Evolutionary conservation across 2,888 invertebrate species (phyloP), one percentile per base, ranked within the genome.

Genomic region (Hirtodrosophila duncani): DNA sequence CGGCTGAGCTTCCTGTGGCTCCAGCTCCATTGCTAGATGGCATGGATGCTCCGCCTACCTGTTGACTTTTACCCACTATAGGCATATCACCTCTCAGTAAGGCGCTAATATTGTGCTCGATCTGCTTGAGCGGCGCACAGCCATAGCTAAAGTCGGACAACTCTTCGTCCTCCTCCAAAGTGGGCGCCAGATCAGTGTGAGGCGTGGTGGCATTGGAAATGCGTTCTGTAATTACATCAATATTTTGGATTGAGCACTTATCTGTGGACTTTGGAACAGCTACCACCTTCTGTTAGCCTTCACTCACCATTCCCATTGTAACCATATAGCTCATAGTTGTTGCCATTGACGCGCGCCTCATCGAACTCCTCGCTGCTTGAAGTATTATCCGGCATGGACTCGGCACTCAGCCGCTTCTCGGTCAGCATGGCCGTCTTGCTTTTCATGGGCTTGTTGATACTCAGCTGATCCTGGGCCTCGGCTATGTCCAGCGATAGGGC

Each of bases 41-140:
- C n/a, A n/a, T n/a, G n/a, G n/a, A n/a, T n/a, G n/a, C n/a, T n/a
- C n/a, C n/a, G 3, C 37, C 20, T 1, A 37, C 26, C 16, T 27
- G 61, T 17, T 53, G 63, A 3, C n/a, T n/a, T n/a, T n/a, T n/a
- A n/a, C 55, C 65, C 21, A 61, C 44, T 14, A 81, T 52, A 3
- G 79, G 75, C 16, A 77, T 30, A 18, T 87, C 85, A 29, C 87
- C 85, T 3, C 89, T 91, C 78, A 92, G 85, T 83, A 92, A 88
- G 79, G 92, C 92, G 83, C 90, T 92, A 70, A 92, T 92, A 83
- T 92, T 92, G 85, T 91, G 91, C 55, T 77, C 92, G 55, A 92
- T 92, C 87, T 92, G 91, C 52, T 91, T 88, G 41, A 92, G 87
- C 3, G 92, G 92, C 5, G 92, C 92, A 44, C 91, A 90, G 66